These are phyloP conservation scores for Cetonia aurata DNA, from an alignment of 2,888 invertebrate genomes.

Conservation along the genomic window DNA sequence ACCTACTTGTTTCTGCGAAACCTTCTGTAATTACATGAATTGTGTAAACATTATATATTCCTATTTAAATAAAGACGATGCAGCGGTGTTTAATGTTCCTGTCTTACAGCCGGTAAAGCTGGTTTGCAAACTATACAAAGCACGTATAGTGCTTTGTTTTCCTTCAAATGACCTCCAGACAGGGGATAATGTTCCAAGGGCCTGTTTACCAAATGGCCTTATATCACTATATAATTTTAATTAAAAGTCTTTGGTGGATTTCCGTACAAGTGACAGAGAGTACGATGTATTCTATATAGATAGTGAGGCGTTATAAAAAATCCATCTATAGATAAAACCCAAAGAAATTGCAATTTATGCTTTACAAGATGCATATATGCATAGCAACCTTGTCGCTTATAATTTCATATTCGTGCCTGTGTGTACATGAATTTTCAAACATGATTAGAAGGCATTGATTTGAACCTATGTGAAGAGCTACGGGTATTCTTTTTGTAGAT, in stretches of 20 bases:
- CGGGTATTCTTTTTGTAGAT: no score
- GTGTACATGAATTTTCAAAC: no score
- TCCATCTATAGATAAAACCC: background rate
- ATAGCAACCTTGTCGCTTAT: background rate
- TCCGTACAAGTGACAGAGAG: no score
- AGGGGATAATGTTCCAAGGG: background rate
- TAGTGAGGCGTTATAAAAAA: no score
- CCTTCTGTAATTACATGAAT: no score
- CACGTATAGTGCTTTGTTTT: background rate
- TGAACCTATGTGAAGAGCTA: no score
- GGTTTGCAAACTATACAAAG: conserved; percentile 4
- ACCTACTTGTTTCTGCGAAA: no score
- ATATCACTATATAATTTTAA: background rate
- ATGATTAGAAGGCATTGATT: no score
- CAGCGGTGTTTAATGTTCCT: background rate
- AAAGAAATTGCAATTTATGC: background rate
- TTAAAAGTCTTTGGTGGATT: background rate
- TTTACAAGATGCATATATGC: background rate
- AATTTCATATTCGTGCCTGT: no score
- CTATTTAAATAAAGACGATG: no score
- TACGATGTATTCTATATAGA: no score
- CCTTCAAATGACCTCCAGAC: conserved; percentile 24
- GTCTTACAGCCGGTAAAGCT: conserved; percentile 1
- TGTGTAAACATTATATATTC: no score
- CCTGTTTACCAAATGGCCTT: background rate